Evolutionary conservation across 2,888 invertebrate species (phyloP).

Genomic region (Gastracanthus pulcherrimus): DNA sequence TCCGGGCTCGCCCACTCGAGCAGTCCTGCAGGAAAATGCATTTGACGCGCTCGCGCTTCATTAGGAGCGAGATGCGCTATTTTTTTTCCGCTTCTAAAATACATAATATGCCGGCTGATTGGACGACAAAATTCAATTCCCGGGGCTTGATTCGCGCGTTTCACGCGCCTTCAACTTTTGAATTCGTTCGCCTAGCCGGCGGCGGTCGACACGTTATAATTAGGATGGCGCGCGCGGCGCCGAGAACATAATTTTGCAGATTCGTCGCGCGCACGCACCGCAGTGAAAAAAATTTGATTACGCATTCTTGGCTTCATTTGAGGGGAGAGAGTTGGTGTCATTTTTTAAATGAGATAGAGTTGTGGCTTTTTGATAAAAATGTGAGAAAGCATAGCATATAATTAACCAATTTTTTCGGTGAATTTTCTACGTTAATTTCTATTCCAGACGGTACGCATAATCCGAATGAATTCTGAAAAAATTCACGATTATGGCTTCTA

Average conservation of each 20-base stretch:
- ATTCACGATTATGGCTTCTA: too few relatives aligned
- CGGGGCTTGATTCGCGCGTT: not conserved
- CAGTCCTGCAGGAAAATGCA: not conserved
- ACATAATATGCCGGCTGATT: conserved; percentile 30
- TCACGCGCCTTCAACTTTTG: not conserved
- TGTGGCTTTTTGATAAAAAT: too few relatives aligned
- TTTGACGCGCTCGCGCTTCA: not conserved
- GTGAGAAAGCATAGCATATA: too few relatives aligned
- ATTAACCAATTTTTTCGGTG: too few relatives aligned
- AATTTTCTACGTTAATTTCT: too few relatives aligned
- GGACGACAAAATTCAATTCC: conserved; percentile 16
- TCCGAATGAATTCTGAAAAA: too few relatives aligned
- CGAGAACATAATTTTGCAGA: not conserved
- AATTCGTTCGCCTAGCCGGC: not conserved
- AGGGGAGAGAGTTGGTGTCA: too few relatives aligned
- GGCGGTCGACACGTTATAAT: too few relatives aligned
- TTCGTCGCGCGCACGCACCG: not conserved
- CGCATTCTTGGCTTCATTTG: too few relatives aligned
- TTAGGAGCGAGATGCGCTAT: not conserved
- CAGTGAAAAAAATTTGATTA: not conserved
- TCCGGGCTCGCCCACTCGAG: too few relatives aligned
- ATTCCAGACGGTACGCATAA: too few relatives aligned
- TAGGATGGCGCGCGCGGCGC: not conserved
- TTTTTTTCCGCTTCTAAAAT: not conserved
- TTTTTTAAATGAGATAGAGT: not conserved